These are phyloP conservation scores for Drosophila eugracilis DNA, from an alignment of 1,140 invertebrate species.

Conservation along the genomic window DNA sequence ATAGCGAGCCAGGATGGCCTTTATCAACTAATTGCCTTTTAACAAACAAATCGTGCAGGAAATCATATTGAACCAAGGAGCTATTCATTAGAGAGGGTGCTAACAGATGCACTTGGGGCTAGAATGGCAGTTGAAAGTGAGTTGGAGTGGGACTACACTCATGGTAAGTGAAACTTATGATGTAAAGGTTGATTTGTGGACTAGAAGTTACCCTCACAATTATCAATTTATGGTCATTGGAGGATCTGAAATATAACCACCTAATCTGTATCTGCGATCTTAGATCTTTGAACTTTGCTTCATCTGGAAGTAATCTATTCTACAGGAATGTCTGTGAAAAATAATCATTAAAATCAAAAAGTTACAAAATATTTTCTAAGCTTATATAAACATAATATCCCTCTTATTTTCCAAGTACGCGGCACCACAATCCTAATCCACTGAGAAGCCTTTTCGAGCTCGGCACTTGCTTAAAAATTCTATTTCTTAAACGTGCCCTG, in stretches of 20 bases:
- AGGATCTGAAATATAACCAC: no score
- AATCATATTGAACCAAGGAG: constrained; percentile 74
- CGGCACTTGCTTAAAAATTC: constrained; percentile 78
- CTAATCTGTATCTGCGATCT: no score
- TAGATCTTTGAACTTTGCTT: no score
- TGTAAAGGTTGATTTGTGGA: no score
- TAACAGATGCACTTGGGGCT: constrained; percentile 10
- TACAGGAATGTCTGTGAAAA: no score
- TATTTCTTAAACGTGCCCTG: constrained; percentile 78
- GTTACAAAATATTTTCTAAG: neutral
- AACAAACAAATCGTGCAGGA: constrained; percentile 82
- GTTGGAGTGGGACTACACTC: neutral
- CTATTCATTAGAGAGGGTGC: constrained; percentile 71
- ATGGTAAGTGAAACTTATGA: neutral
- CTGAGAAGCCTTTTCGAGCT: constrained; percentile 31
- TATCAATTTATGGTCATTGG: no score
- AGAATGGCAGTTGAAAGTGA: neutral
- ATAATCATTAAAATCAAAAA: neutral
- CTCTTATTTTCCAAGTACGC: neutral
- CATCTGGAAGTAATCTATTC: no score
- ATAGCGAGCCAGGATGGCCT: constrained; percentile 15
- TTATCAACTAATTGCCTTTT: constrained; percentile 79
- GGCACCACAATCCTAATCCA: constrained; percentile 38
- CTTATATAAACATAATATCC: constrained; percentile 1
- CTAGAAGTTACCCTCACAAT: no score